phyloP scores from a whole-genome alignment of 2,113 vertebrate species.

The Neodon shergylaensis region DNA sequence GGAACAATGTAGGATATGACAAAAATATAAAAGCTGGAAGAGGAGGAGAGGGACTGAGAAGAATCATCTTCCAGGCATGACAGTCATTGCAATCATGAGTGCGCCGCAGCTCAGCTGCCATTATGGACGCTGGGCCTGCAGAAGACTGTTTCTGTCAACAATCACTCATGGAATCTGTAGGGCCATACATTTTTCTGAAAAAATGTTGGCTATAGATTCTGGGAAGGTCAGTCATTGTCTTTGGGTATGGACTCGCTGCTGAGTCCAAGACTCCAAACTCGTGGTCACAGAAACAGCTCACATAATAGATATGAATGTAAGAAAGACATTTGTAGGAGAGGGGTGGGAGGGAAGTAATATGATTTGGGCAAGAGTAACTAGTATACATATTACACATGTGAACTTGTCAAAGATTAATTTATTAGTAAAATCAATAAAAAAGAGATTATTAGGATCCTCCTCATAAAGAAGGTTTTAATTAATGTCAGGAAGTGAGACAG shows the following conservation, averaged over 20 bases:
- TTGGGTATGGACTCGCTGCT: background rate
- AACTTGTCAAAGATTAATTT: background rate
- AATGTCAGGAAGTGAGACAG: too few species aligned
- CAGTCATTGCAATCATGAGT: too few species aligned
- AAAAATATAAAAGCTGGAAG: background rate
- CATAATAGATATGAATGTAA: background rate
- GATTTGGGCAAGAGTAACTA: background rate
- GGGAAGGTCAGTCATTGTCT: background rate
- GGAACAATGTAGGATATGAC: background rate
- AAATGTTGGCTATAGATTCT: background rate
- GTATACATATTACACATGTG: background rate
- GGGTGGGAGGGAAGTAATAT: background rate
- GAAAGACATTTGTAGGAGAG: background rate
- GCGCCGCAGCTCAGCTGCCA: rapidly evolving
- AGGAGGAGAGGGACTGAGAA: background rate
- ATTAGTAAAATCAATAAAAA: background rate
- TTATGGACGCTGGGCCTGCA: too few species aligned
- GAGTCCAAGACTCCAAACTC: background rate
- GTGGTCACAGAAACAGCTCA: background rate
- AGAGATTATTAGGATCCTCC: background rate
- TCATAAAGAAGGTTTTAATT: background rate
- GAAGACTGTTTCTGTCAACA: background rate
- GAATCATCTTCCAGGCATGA: background rate
- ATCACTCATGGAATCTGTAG: background rate
- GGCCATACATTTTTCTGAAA: background rate